These are phyloP conservation scores for Phalacrocorax aristotelis DNA, from an alignment of 2,113 vertebrate genomes.

Conservation along the genomic window DNA sequence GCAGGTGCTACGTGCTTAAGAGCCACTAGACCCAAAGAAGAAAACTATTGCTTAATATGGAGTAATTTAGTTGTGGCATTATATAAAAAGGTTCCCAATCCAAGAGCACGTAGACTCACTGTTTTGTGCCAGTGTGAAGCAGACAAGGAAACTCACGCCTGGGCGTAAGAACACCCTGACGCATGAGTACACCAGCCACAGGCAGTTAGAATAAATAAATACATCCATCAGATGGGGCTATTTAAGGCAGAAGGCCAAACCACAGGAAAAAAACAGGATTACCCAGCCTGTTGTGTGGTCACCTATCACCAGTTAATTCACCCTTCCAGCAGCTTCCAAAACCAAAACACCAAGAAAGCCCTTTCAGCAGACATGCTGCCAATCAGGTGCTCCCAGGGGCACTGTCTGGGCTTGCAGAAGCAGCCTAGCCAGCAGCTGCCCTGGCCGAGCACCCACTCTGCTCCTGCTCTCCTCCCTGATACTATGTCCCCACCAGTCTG, in stretches of 20 bases:
- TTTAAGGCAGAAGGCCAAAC: conserved; percentile 20
- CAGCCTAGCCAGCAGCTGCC: neutral
- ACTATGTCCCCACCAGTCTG: accelerated
- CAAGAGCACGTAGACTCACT: neutral
- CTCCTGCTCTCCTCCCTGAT: neutral
- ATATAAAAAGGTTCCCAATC: neutral
- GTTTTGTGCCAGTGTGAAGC: neutral
- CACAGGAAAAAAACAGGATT: neutral
- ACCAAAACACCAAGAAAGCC: neutral
- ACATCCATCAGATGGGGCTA: neutral
- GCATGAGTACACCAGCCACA: neutral
- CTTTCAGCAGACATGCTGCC: neutral
- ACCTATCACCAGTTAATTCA: neutral
- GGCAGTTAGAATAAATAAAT: conserved; percentile 11
- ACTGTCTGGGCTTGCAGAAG: neutral
- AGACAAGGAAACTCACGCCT: neutral
- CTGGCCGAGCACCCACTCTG: accelerated
- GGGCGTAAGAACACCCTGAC: neutral
- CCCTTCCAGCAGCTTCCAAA: conserved; percentile 17
- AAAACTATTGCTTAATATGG: neutral
- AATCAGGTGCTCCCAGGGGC: neutral
- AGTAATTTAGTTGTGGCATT: neutral
- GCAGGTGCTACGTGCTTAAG: neutral
- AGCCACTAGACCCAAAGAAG: neutral
- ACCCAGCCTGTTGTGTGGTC: neutral